Base-by-base conservation (phyloP, 2,888 invertebrate genomes). In the Ypsolopha sequella region DNA sequence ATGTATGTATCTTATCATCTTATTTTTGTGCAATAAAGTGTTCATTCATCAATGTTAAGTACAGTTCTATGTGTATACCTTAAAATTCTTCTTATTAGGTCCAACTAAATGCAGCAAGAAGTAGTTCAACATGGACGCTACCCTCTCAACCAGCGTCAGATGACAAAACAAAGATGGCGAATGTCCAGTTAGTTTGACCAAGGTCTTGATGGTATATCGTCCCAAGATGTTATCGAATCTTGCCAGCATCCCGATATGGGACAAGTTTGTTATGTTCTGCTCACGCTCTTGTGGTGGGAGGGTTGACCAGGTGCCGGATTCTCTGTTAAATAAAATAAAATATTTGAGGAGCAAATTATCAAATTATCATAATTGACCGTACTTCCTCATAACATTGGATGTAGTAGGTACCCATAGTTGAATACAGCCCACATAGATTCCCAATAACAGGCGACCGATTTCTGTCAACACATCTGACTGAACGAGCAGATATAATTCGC, bases 61-160 rank as follows among this genome's bases (percentile, higher is more conserved):
- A 38, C 38, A 6, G 38, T 3, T 24, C 24, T 24, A 24, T 24
- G 4, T 2, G 24, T 38, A 10, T 38, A 93, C 94, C 89, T 96
- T 97, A 54, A 98, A 93, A 68, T 95, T 95, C 64, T 94, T 94
- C 75, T 95, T 94, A 64, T 96, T 96, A 0, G 97, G 96, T 0
- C 96, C 96, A 9, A 96, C 97, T 54, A 98, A 85, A 74, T 96
- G 92, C 47, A 93, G 79, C 36, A 98, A 80, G 73, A 98, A 96
- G 79, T 98, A 97, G 82, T 98, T 98, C 52, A 98, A 89, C 98
- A 98, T 98, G 8, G 95, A 92, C 0, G 97, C 96, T 54, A 98
- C 93, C 35, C 98, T 89, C 70, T 98, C 97, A 1, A 97, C 96
- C 87, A 98, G 93, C 7, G 95, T 94, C 41, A 92, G 90, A 71